Base-by-base conservation (phyloP, 2,113 vertebrate species). In the Nycticorax nycticorax region DNA sequence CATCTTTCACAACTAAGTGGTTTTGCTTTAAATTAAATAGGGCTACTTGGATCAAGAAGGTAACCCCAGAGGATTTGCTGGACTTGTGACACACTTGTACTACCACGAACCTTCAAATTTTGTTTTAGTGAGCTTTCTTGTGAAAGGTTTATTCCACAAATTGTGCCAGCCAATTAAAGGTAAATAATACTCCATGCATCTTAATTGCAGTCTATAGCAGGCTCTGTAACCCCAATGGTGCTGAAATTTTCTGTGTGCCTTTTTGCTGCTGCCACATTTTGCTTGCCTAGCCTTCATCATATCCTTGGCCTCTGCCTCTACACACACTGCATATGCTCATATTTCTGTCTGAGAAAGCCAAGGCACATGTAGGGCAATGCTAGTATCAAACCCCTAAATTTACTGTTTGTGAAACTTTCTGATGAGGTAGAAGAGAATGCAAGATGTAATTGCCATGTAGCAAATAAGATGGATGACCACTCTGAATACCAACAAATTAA, bases 111-210 rank as follows among this genome's bases (percentile, higher is more conserved):
- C 97, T 73, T 91, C 96, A 39, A 97, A 98, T 74, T 96, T 98
- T 90, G 84, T 98, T 77, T 92, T 97, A 21, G 97, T 95, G 26
- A 96, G 94, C 45, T 97, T 98, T 59, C 94, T 97, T 24, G 39
- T 35, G 35, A 97, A 94, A 93, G 83, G 95, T 26, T 93, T 98
- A 52, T 96, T 98, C 71, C 97, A 96, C 67, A 97, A 96, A 22
- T 37, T 98, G 35, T 98, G 97, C 84, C 53, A 32, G 59, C 94
- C 94, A 71, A 68, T 72, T 35, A 45, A 89, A 47, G 86, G 94
- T 95, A 95, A 96, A 64, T 83, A 85, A 75, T 68, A 67, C 22
- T 63, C 33, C 6, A 1, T 57, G 9, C 30, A 22, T 43, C 4
- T 56, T 73, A 47, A 69, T 50, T 79, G 47, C 24, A 48, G 19